phyloP scores from a whole-genome alignment of 2,888 invertebrate species.

The Drosophila leonis region DNA sequence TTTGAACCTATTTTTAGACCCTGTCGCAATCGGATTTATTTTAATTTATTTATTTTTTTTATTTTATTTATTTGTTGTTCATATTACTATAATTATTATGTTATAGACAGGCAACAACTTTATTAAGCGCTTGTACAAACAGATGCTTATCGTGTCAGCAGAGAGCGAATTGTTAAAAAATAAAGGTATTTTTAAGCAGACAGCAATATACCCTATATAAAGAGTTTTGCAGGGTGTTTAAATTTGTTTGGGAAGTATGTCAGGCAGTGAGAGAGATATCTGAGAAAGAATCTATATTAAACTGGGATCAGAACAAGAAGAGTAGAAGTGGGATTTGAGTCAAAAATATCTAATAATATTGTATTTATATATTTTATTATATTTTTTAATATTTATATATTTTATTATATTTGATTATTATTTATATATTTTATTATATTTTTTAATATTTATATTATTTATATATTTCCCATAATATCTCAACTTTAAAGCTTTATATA shows the following conservation, averaged over 20 bases:
- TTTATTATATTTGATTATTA: too few species aligned
- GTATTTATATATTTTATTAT: too few species aligned
- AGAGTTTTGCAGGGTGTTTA: background rate
- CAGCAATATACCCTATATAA: background rate
- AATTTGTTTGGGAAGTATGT: background rate
- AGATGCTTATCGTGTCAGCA: constrained; percentile 46
- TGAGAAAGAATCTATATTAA: background rate
- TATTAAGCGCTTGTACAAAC: constrained; percentile 51
- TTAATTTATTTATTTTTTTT: constrained; percentile 11
- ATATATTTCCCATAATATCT: background rate
- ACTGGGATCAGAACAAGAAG: too few species aligned
- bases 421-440: too few species aligned
- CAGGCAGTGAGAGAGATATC: background rate
- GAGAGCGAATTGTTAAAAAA: constrained; percentile 15
- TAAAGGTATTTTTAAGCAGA: background rate
- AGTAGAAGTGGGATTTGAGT: too few species aligned
- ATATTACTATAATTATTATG: constrained; percentile 49
- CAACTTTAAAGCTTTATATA: background rate
- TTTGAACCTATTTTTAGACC: constrained; percentile 77
- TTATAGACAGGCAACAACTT: constrained; percentile 63
- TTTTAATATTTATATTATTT: too few species aligned
- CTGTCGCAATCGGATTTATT: constrained; percentile 67
- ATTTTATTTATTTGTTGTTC: constrained; percentile 35
- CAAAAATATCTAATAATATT: too few species aligned
- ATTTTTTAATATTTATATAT: too few species aligned